phyloP scores from a whole-genome alignment of 2,888 invertebrate genomes.

The Campaea margaritaria region DNA sequence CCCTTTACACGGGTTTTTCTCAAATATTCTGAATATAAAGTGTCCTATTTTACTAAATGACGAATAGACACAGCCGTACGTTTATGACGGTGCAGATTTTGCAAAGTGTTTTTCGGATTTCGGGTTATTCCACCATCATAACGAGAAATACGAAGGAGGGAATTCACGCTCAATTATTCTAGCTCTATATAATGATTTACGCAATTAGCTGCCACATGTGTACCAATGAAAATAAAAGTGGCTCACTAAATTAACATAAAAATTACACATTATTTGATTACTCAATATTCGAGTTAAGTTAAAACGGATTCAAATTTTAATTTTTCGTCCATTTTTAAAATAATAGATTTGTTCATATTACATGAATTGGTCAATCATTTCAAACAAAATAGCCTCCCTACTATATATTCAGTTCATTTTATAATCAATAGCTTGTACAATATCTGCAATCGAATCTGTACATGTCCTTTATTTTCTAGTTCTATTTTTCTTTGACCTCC shows the following conservation, averaged over 20 bases:
- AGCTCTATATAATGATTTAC: background rate
- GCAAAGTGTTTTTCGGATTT: background rate
- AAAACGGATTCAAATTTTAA: too few species aligned
- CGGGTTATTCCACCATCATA: background rate
- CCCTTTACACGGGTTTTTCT: constrained; percentile 24
- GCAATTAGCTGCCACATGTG: background rate
- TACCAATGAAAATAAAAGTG: background rate
- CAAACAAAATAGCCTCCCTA: too few species aligned
- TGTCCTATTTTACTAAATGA: constrained; percentile 19
- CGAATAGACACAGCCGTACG: constrained; percentile 9
- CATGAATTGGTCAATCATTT: too few species aligned
- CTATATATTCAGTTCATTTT: too few species aligned
- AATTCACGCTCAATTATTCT: too few species aligned
- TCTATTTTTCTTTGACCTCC: background rate
- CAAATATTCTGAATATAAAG: constrained; percentile 33
- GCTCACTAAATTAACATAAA: background rate
- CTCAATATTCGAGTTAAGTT: too few species aligned
- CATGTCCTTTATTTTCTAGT: too few species aligned
- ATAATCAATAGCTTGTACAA: too few species aligned
- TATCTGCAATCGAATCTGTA: too few species aligned
- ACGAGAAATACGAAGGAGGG: too few species aligned
- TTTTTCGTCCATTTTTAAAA: too few species aligned
- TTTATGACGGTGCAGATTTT: constrained; percentile 9
- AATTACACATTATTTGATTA: background rate
- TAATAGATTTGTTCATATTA: too few species aligned